Conservation (phyloP, 1,140 invertebrate genomes). For the Drosophila sp. region DNA sequence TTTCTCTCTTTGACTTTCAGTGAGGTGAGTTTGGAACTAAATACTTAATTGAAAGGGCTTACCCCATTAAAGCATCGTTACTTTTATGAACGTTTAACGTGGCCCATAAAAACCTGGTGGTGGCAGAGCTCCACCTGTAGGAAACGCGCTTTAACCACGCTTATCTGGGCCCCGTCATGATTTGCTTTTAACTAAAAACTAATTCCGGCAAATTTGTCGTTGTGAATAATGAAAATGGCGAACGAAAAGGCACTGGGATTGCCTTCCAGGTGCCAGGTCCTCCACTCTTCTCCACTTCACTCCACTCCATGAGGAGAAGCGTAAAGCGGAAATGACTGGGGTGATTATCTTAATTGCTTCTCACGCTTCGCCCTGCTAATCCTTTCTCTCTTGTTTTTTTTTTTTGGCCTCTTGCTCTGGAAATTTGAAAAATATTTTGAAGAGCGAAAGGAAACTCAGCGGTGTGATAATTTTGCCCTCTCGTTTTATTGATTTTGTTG, state of each 20-base stretch:
- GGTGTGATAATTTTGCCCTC: neutral
- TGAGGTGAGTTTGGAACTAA: neutral
- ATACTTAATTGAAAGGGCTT: constrained; percentile 32
- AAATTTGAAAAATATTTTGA: neutral
- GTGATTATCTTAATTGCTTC: constrained; percentile 79
- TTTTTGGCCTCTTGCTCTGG: constrained; percentile 10
- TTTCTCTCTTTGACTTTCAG: no score
- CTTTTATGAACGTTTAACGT: constrained; percentile 47
- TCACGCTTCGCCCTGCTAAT: constrained; percentile 65
- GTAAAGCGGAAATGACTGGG: constrained; percentile 73
- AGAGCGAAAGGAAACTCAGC: neutral
- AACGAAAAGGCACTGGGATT: neutral
- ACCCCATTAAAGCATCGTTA: constrained; percentile 35
- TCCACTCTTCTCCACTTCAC: neutral
- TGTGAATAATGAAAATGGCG: constrained; percentile 64
- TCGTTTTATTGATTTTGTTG: neutral
- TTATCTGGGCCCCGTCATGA: constrained; percentile 64
- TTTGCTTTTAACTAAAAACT: constrained; percentile 78
- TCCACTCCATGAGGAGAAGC: constrained; percentile 24
- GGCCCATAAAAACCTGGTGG: constrained; percentile 13
- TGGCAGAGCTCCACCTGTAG: constrained; percentile 6
- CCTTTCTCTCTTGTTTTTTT: constrained; percentile 29
- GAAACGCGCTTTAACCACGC: constrained; percentile 17
- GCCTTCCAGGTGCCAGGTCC: neutral
- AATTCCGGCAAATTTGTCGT: constrained; percentile 73